phyloP scores from a whole-genome alignment of 2,888 invertebrate species.

The Leistus spinibarbis region DNA sequence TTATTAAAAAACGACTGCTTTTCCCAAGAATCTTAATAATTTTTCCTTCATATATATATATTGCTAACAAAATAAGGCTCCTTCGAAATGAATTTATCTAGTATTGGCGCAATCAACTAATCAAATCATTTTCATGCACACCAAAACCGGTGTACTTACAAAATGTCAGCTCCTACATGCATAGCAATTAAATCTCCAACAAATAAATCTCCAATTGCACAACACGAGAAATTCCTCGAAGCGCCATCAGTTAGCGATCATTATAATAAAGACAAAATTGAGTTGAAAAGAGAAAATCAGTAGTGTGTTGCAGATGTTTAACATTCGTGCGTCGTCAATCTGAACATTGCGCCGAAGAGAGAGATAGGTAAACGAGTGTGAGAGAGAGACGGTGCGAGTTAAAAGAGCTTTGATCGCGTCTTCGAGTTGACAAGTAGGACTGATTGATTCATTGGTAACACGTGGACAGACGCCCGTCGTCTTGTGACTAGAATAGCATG shows the following conservation, averaged over 20 bases:
- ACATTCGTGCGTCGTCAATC: slow-evolving; percentile 21
- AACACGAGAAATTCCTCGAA: neutral
- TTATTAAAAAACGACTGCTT: too few species aligned
- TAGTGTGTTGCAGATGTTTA: neutral
- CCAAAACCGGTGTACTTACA: too few species aligned
- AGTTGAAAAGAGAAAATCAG: neutral
- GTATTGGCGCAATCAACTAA: too few species aligned
- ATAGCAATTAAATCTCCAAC: neutral
- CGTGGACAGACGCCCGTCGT: slow-evolving; percentile 17
- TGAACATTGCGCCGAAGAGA: neutral
- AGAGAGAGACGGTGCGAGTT: neutral
- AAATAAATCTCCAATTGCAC: neutral
- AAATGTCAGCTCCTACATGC: neutral
- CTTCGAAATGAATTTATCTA: too few species aligned
- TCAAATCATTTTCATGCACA: too few species aligned
- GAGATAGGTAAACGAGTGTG: neutral
- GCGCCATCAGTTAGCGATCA: neutral
- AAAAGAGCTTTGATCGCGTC: slow-evolving; percentile 9
- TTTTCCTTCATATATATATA: too few species aligned
- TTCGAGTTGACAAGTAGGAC: neutral
- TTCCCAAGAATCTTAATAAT: too few species aligned
- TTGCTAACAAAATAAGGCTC: too few species aligned
- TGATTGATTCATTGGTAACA: slow-evolving; percentile 31
- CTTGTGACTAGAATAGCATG: slow-evolving; percentile 23
- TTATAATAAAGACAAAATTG: neutral